Conservation (phyloP, 2,113 vertebrate genomes). For the Dicerorhinus sumatrensis region DNA sequence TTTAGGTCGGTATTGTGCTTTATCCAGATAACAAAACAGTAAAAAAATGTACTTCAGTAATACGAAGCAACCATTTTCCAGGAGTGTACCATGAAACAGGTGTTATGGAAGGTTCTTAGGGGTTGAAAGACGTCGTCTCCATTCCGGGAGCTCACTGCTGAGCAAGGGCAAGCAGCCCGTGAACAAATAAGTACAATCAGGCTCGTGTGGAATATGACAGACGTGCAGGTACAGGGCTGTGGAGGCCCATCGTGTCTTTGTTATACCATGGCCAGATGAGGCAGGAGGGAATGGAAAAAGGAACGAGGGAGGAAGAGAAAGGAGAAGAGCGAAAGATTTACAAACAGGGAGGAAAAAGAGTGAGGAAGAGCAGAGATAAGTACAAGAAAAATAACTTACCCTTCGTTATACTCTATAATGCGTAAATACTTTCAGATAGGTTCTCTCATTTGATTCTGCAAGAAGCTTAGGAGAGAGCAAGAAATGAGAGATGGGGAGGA, state of each 20-base stretch:
- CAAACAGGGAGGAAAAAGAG: not conserved
- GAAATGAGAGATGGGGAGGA: not conserved
- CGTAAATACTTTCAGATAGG: not conserved
- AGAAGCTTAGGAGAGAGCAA: not conserved
- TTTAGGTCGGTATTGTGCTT: not conserved
- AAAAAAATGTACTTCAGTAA: not conserved
- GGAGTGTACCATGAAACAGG: not conserved
- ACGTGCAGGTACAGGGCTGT: not conserved
- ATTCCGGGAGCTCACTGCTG: not conserved
- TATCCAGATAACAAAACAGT: constrained; percentile 3
- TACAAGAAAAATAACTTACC: not conserved
- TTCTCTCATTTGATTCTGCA: not conserved
- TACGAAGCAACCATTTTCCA: not conserved
- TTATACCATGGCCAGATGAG: not conserved
- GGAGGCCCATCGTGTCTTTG: not conserved
- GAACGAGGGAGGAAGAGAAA: not conserved
- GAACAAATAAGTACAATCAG: not conserved
- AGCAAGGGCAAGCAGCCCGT: not conserved
- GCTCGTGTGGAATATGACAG: not conserved
- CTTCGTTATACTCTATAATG: not conserved
- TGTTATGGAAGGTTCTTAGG: not conserved
- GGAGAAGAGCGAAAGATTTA: not conserved
- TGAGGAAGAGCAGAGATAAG: not conserved
- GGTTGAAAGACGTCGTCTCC: not conserved
- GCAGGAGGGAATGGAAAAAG: not conserved